Base-by-base conservation (phyloP, 2,113 vertebrate species). In the Hoplias malabaricus region DNA sequence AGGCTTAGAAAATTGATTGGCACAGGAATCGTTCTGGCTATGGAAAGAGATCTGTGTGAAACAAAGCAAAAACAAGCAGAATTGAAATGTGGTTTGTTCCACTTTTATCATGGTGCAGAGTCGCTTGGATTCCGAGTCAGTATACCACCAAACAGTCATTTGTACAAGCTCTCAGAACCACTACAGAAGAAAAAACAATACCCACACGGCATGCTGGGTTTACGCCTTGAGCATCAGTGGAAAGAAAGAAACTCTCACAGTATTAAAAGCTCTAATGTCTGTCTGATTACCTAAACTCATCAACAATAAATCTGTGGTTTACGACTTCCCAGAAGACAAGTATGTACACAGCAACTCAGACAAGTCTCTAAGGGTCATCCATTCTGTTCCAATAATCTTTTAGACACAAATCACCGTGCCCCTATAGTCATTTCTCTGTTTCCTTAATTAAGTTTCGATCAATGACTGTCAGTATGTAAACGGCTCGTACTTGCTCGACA, bases 361-460 rank as follows among this genome's bases (percentile, higher is more conserved):
- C 46, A n/a, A 36, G 42, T 69, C 62, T 54, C 33, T 81, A 78
- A 65, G 54, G 63, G 63, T 80, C 63, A 66, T 83, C 79, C 19
- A 76, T 83, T 84, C 84, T 78, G 79, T 61, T 73, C 31, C 66
- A 77, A 75, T 78, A 80, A 83, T 71, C 21, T 31, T 68, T 69
- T 31, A 54, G 36, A 68, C 4, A 50, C 69, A 65, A 84, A 83
- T 75, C 36, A 63, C 70, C 14, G 2, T 25, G 48, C 68, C 42
- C 34, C 80, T n/a, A 34, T 63, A 14, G 19, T 48, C 48, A 71
- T 46, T 21, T 71, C 71, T 73, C 59, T 68, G 69, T 79, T 79
- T 79, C 63, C 80, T 85, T 87, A 89, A 88, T 88, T 86, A 80
- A 69, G 84, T 85, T 88, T 89, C 56, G 77, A 87, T 87, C 83